Percentiles rank a stretch among this genome's conserved stretches.
Conservation (phyloP, 35 echinoderm and acorn worm genomes). For the Strongylocentrotus purpuratus region DNA sequence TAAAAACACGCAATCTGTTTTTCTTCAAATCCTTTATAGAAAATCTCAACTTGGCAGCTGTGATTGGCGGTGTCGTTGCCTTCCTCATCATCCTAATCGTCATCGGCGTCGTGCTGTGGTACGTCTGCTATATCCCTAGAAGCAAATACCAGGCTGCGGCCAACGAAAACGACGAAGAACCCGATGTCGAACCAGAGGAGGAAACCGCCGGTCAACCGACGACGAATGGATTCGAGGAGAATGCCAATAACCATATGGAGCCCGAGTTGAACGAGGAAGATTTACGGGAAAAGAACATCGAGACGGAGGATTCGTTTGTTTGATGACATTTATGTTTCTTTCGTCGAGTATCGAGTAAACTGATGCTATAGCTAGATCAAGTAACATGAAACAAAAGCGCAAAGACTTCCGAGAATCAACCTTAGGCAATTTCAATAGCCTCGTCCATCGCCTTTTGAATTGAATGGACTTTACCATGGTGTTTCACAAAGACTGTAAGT, state of each 20-base stretch:
- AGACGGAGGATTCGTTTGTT: not conserved
- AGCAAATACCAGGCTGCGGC: not conserved
- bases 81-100: not conserved
- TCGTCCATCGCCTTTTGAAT: too few relatives aligned
- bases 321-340: not conserved
- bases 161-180: not conserved
- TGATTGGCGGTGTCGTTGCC: not conserved
- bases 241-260: constrained; percentile 5
- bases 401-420: too few relatives aligned
- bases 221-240: not conserved
- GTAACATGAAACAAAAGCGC: too few relatives aligned
- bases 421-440: too few relatives aligned
- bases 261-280: not conserved
- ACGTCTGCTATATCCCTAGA: not conserved
- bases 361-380: too few relatives aligned
- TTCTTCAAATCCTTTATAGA: not conserved
- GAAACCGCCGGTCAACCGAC: not conserved
- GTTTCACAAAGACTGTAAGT: too few relatives aligned
- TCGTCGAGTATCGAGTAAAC: too few relatives aligned
- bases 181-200: not conserved
- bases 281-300: not conserved
- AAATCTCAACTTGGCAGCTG: not conserved
- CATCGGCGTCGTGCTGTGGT: not conserved
- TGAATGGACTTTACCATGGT: too few relatives aligned
- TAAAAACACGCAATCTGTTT: too few relatives aligned